These are phyloP conservation scores for Maccullochella peelii DNA, from an alignment of 2,113 vertebrate species.

Conservation along the genomic window DNA sequence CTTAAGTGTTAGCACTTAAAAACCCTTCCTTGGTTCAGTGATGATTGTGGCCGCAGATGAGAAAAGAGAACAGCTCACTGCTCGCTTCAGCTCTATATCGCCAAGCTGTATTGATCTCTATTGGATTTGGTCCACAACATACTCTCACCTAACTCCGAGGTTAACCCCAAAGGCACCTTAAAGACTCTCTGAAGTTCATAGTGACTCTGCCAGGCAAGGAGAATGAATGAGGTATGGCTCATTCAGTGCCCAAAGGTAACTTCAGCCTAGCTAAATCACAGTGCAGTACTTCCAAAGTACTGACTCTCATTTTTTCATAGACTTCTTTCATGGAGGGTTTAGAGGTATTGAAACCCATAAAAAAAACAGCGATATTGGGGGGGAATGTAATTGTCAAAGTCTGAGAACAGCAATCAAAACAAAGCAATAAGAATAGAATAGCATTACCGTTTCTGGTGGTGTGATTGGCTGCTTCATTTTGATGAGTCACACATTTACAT, in stretches of 20 bases:
- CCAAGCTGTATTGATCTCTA: constrained; percentile 72
- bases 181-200: constrained; percentile 67
- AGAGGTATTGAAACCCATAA: constrained; percentile 13
- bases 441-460: not conserved
- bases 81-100: constrained; percentile 40
- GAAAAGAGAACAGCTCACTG: constrained; percentile 28
- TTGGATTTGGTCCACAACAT: constrained; percentile 67
- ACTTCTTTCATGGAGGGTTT: constrained; percentile 4
- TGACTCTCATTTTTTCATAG: constrained; percentile 27
- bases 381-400: not conserved
- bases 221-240: constrained; percentile 57
- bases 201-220: constrained; percentile 54
- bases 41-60: constrained; percentile 8
- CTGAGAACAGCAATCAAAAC: not conserved
- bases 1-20: constrained; percentile 2
- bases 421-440: not conserved
- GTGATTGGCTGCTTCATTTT: not conserved
- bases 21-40: not conserved
- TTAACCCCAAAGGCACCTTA: constrained; percentile 60
- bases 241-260: constrained; percentile 49
- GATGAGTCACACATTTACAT: not conserved
- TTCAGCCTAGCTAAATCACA: constrained; percentile 38
- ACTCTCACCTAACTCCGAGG: constrained; percentile 56
- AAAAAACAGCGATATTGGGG: not conserved
- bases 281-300: constrained; percentile 19